Evolutionary conservation across 2,113 vertebrate genomes (phyloP), one percentile per base, ranked within the genome.

Genomic region (Bambusicola thoracicus): DNA sequence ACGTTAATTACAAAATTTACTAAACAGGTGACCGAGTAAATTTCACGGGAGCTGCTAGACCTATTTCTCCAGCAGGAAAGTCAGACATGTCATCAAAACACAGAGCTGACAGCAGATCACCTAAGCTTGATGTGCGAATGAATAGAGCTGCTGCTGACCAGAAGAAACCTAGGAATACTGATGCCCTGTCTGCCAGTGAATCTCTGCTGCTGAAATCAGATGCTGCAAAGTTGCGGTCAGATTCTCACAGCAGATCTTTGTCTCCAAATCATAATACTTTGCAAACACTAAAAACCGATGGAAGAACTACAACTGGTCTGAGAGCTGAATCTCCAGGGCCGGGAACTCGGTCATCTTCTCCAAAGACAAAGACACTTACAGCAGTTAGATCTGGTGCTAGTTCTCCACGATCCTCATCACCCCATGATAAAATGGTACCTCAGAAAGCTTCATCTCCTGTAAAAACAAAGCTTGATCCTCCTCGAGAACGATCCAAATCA

Each of bases 181-280:
- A 99, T 8, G 96, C 97, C 41, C 92, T 99, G 32, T 99, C 99
- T 22, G 99, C 99, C 76, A 99, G 98, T 16, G 99, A 99, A 87
- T 98, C 99, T 43, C 98, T 99, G 40, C 97, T 99, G 90, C 97
- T 99, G 87, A 98, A 99, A 92, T 99, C 99, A 2, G 99, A 99
- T 44, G 97, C 99, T 1, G 99, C 98, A 72, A 99, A 99, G 94
- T 74, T 99, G 96, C 97, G 99, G 62, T 99, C 99, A 21, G 99
- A 99, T 97, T 99, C 99, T 11, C 99, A 99, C 74, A 99, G 99
- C 90, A 98, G 99, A 87, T 99, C 99, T 16, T 97, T 99, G 95
- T 99, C 99, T 1, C 99, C 99, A 62, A 99, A 99, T 95, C 99
- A 99, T 95, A 99, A 99, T 95, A 99, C 99, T 63, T 91, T 99